Conservation (phyloP, 2,888 invertebrate genomes). For the Agrypnus murinus region DNA sequence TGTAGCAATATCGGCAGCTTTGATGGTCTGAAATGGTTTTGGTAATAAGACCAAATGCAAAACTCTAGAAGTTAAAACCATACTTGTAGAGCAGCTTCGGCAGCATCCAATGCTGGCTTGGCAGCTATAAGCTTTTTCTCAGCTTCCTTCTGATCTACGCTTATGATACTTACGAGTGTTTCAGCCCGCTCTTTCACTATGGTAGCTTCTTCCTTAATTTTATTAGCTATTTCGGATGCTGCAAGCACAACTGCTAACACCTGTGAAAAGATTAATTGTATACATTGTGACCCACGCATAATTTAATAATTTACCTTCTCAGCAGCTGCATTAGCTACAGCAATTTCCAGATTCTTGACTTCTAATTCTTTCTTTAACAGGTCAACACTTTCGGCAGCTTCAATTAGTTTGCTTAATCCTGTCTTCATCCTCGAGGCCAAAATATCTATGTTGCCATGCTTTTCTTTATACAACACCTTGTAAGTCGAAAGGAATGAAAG, state of each 20-base stretch:
- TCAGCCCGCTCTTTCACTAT: slow-evolving; percentile 88
- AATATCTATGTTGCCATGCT: slow-evolving; percentile 81
- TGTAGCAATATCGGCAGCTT: slow-evolving; percentile 90
- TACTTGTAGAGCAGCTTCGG: slow-evolving; percentile 85
- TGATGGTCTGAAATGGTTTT: too few relatives aligned
- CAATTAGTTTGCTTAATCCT: slow-evolving; percentile 89
- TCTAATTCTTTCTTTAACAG: slow-evolving; percentile 85
- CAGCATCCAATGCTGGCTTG: slow-evolving; percentile 89
- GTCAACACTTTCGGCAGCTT: slow-evolving; percentile 90
- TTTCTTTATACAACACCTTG: slow-evolving; percentile 84
- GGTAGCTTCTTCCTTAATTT: slow-evolving; percentile 87
- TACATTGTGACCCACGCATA: too few relatives aligned
- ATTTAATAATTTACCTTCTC: too few relatives aligned
- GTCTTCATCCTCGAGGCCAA: slow-evolving; percentile 88
- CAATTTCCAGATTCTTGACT: slow-evolving; percentile 87
- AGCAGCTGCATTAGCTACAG: slow-evolving; percentile 85
- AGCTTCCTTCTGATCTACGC: slow-evolving; percentile 86
- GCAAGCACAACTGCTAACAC: slow-evolving; percentile 87
- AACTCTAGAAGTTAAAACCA: too few relatives aligned
- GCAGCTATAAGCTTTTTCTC: slow-evolving; percentile 87
- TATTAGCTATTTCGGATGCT: slow-evolving; percentile 85
- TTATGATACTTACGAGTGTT: slow-evolving; percentile 84
- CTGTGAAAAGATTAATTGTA: too few relatives aligned
- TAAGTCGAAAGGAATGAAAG: slow-evolving; percentile 89
- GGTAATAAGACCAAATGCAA: too few relatives aligned